phyloP scores from a whole-genome alignment of 1,140 invertebrate species.

The Pseudomyrmex cubaensis region DNA sequence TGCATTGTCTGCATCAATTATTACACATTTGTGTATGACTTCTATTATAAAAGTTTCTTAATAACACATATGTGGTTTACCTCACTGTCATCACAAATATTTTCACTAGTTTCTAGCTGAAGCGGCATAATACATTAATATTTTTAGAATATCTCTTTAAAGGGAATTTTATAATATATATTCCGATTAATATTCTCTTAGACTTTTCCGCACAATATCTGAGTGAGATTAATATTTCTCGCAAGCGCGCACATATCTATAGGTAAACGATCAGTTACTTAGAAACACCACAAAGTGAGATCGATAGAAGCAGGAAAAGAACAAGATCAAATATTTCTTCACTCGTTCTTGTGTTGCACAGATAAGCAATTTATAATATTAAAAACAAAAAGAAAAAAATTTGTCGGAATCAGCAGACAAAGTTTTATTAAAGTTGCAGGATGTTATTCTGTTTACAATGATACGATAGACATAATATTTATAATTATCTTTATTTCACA shows the following conservation, averaged over 20 bases:
- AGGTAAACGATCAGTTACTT: conserved; percentile 36
- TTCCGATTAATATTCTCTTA: background rate
- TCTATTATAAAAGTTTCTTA: too few relatives aligned
- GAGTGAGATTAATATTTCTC: background rate
- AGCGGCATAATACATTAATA: conserved; percentile 19
- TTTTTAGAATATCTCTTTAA: conserved; percentile 1
- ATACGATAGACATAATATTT: conserved; percentile 18
- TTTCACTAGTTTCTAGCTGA: conserved; percentile 32
- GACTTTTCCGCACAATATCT: background rate
- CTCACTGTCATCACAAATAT: conserved; percentile 51
- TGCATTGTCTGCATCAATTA: conserved; percentile 74
- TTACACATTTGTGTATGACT: conserved; percentile 37
- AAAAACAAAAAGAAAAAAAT: background rate
- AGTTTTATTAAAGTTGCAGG: background rate
- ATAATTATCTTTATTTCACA: conserved; percentile 56
- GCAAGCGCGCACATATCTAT: conserved; percentile 14
- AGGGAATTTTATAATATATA: background rate
- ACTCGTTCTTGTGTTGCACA: too few relatives aligned
- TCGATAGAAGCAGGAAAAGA: background rate
- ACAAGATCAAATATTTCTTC: background rate
- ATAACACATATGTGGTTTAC: background rate
- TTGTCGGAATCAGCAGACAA: background rate
- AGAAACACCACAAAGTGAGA: conserved; percentile 23
- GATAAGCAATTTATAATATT: too few relatives aligned
- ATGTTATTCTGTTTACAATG: background rate